Percentiles rank a stretch among this genome's conserved stretches.
Evolutionary conservation across 1,140 invertebrate genomes (phyloP).

Genomic region (Chelonus insularis): DNA sequence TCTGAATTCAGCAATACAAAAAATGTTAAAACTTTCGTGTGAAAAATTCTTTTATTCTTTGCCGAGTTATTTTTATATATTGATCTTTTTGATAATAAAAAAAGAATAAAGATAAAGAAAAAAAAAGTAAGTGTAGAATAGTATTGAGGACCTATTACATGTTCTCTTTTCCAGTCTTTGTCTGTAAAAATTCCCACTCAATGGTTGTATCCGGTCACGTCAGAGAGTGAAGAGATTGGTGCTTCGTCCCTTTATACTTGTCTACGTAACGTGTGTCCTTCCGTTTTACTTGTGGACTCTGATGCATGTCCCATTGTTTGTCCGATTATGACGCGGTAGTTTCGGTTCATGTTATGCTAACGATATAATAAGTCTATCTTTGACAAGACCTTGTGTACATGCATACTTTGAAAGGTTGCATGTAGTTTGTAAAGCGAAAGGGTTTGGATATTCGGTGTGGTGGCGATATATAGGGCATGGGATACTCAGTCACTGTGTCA

Average conservation of each 20-base stretch:
- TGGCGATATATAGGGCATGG: too few relatives aligned
- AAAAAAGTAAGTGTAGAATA: background rate
- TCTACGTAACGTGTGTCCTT: constrained; percentile 14
- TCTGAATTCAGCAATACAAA: background rate
- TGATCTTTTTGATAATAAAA: background rate
- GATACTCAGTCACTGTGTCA: too few relatives aligned
- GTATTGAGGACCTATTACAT: too few relatives aligned
- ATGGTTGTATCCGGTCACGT: constrained; percentile 20
- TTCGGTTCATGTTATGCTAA: constrained; percentile 37
- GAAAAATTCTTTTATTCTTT: background rate
- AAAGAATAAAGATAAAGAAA: background rate
- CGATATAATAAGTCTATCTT: constrained; percentile 32
- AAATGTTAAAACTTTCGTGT: background rate
- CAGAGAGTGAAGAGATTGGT: constrained; percentile 8
- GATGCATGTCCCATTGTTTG: constrained; percentile 39
- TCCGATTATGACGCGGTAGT: constrained; percentile 38
- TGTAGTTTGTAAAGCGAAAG: too few relatives aligned
- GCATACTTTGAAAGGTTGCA: background rate
- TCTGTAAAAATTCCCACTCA: constrained; percentile 19
- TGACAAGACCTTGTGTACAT: constrained; percentile 11
- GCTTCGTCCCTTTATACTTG: constrained; percentile 4
- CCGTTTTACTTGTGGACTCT: constrained; percentile 15
- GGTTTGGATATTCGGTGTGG: too few relatives aligned
- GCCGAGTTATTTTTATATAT: background rate
- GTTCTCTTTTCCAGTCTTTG: constrained; percentile 5